Evolutionary conservation across 1,140 invertebrate species (phyloP).

Genomic region (Polypedilum pembai): DNA sequence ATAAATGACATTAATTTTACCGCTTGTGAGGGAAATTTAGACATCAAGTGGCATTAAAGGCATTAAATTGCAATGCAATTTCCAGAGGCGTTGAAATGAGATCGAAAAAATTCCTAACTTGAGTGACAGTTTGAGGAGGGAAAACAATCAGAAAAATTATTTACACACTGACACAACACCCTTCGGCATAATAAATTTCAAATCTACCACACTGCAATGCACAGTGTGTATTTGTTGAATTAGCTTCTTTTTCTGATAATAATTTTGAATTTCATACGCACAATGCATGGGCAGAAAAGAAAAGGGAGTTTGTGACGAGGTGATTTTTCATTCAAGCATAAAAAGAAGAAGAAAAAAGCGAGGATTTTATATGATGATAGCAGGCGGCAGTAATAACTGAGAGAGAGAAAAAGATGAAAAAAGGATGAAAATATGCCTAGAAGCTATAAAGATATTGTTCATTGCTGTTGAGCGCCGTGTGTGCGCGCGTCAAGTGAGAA

Average conservation of each 20-base stretch:
- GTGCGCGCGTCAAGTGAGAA: constrained; percentile 7
- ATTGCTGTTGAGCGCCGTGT: not conserved
- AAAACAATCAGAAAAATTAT: not conserved
- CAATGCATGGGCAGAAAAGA: not conserved
- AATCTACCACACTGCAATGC: not conserved
- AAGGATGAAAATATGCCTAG: not conserved
- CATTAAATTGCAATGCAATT: not conserved
- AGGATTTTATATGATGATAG: not conserved
- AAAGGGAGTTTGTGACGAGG: not conserved
- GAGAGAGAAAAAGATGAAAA: not conserved
- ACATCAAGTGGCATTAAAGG: constrained; percentile 25
- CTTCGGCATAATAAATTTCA: constrained; percentile 22
- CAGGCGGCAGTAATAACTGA: not conserved
- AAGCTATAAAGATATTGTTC: not conserved
- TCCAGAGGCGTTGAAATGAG: not conserved
- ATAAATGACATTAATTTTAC: not conserved
- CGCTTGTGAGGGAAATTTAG: not conserved
- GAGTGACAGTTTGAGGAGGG: constrained; percentile 21
- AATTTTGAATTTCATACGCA: not conserved
- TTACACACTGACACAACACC: not conserved
- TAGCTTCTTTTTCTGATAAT: not conserved
- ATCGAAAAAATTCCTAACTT: not conserved
- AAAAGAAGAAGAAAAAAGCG: not conserved
- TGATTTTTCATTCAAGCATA: not conserved
- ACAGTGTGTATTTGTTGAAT: not conserved